Base-by-base conservation (phyloP, 2,113 vertebrate species). In the Tenrec ecaudatus region DNA sequence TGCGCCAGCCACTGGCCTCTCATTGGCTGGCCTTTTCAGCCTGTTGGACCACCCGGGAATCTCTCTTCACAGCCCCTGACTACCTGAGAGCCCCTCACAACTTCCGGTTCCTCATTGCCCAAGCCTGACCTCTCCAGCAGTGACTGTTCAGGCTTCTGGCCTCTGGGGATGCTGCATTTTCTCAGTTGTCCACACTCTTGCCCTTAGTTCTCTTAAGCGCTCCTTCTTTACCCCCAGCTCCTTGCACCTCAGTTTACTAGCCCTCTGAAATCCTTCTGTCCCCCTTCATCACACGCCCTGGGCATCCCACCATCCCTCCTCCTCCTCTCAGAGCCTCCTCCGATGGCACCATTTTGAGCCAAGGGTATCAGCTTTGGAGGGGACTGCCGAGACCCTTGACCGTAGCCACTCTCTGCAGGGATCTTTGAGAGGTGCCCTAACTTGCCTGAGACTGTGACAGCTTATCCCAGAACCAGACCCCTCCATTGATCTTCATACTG, bases 341-440 rank as follows among this genome's bases (percentile, higher is more conserved):
- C 4, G 1, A 3, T 23, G 40, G 62, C 0, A 5, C 27, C 11
- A 68, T 82, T 69, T 10, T 23, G 29, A 84, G 43, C 36, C 29
- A 29, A 4, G 3, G 22, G 69, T 47, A 6, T 31, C 60, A 14
- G 10, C 75, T 68, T 14, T 27, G 15, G 75, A 83, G 68, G 82
- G 71, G 57, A 20, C n/a, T 1, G 33, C 43, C 31, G 71, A 66
- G 58, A 75, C n/a, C 20, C 27, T 79, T 82, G 82, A 40, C 36
- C 62, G n/a, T 9, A 78, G 66, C 20, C 66, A 86, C 87, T 84
- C 29, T 91, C 36, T 69, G 11, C 40, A 90, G 66, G 15, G 58
- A 11, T 78, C 75, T 40, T 40, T 40, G 47, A 0, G 2, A n/a
- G 38, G 66, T 17, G n/a, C 31, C 14, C 23, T 47, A 20, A 53